Base-by-base conservation (phyloP, 2,113 vertebrate genomes). In the Callithrix jacchus region DNA sequence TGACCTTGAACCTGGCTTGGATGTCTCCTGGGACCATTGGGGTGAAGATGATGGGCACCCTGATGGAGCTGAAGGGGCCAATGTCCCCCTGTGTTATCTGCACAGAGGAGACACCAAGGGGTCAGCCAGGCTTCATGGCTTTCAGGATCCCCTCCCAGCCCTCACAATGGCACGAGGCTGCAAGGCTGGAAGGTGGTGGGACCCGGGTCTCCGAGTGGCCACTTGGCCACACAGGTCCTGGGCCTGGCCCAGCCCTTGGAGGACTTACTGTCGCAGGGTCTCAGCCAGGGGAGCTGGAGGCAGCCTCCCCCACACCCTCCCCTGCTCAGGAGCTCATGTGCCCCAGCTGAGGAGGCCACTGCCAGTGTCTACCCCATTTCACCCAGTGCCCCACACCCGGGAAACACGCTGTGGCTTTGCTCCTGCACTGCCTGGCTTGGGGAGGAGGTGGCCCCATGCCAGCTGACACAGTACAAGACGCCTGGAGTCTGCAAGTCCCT, bases 21-120 rank as follows among this genome's bases (percentile, higher is more conserved):
- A 96, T 96, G 0, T 98, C 97, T 93, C 99, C 99, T 8, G 99
- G 99, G 91, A 99, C 13, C 4, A 98, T 95, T 4, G 99, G 99
- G 8, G 98, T 98, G 98, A 99, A 99, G 23, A 99, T 1, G 21
- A 99, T 1, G 3, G 99, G 98, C 85, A 99, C 98, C 88, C 98
- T 99, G 98, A 99, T 21, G 8, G 98, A 99, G 96, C 98, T 97
- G 97, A 99, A 99, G 74, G 99, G 98, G 91, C 98, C 98, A 3
- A 99, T 98, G 42, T 99, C 98, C 10, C 99, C 99, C 85, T 98
- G 98, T 42, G 96, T 98, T 5, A 98, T 93, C 99, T 99, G 91
- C 32, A 54, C 0, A 70, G 56, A 47, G 47, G 45, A 52, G 86
- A 6, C 1, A 8, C 3, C 61, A 0, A n/a, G 2, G 14, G 13